Evolutionary conservation across 30 jellyfish, hydroid and myxozoan species (phyloP).

Genomic region (Aurelia aurita): DNA sequence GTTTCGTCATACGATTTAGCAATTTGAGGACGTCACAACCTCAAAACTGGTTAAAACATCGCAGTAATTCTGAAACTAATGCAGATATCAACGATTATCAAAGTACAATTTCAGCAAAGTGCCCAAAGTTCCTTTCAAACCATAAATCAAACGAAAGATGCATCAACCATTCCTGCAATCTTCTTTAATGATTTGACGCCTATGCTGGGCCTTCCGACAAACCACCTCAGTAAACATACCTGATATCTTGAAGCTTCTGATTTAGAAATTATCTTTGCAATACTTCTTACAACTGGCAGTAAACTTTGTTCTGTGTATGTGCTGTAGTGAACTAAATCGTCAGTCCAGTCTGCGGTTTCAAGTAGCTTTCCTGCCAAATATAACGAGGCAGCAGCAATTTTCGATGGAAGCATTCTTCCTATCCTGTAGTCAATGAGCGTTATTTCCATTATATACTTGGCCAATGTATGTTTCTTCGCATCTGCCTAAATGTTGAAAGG

Average conservation of each 20-base stretch:
- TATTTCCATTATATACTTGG: slow-evolving; percentile 95
- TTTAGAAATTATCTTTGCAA: slow-evolving; percentile 28
- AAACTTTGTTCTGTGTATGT: slow-evolving; percentile 75
- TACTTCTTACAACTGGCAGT: slow-evolving; percentile 55
- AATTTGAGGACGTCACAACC: too few relatives aligned
- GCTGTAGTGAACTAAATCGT: slow-evolving; percentile 83
- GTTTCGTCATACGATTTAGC: too few relatives aligned
- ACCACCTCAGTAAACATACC: neutral
- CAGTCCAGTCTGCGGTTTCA: slow-evolving; percentile 89
- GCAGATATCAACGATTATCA: too few relatives aligned
- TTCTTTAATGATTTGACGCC: neutral
- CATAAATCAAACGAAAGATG: neutral
- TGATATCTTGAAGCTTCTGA: slow-evolving; percentile 59
- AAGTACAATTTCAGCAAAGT: too few relatives aligned
- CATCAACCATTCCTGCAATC: neutral
- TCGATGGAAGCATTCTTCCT: slow-evolving; percentile 77
- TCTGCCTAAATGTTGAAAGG: slow-evolving; percentile 64
- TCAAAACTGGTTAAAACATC: too few relatives aligned
- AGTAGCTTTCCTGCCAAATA: slow-evolving; percentile 70
- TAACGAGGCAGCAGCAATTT: slow-evolving; percentile 96
- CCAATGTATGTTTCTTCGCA: slow-evolving; percentile 95
- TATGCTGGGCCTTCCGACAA: too few relatives aligned
- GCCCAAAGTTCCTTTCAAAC: too few relatives aligned
- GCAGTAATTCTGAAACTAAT: too few relatives aligned
- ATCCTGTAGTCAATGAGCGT: slow-evolving; percentile 74